phyloP scores from a whole-genome alignment of 2,113 vertebrate genomes.

The Carettochelys insculpta region DNA sequence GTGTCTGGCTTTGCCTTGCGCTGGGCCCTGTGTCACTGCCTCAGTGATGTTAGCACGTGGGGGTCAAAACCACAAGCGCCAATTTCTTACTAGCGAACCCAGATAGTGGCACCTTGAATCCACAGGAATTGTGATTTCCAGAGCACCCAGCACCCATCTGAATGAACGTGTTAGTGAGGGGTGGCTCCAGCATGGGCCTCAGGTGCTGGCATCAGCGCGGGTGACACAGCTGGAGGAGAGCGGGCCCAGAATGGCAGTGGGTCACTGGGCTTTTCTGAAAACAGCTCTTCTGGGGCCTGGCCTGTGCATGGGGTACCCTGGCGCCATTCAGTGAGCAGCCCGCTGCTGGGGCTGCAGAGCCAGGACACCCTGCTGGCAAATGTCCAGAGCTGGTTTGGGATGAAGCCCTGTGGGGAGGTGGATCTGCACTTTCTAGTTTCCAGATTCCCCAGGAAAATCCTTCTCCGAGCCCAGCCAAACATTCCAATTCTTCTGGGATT shows the following conservation, averaged over 20 bases:
- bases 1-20: neutral
- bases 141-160: neutral
- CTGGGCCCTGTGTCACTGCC: neutral
- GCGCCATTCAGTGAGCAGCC: neutral
- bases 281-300: neutral
- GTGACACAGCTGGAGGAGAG: neutral
- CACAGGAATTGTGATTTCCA: neutral
- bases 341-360: neutral
- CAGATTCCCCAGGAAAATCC: neutral
- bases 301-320: neutral
- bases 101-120: neutral
- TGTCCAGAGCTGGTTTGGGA: too few species aligned
- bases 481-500: neutral
- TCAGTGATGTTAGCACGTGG: too few species aligned
- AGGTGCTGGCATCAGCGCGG: neutral
- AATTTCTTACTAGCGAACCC: neutral
- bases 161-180: neutral
- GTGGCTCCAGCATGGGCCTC: neutral
- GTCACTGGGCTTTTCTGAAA: neutral
- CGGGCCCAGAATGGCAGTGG: neutral
- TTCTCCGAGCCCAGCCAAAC: neutral
- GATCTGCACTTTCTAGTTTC: neutral
- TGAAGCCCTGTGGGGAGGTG: neutral
- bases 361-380: neutral
- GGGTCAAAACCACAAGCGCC: neutral